These are phyloP conservation scores for Oreochromis tanganicae DNA, from an alignment of 2,113 vertebrate genomes.

Conservation along the genomic window DNA sequence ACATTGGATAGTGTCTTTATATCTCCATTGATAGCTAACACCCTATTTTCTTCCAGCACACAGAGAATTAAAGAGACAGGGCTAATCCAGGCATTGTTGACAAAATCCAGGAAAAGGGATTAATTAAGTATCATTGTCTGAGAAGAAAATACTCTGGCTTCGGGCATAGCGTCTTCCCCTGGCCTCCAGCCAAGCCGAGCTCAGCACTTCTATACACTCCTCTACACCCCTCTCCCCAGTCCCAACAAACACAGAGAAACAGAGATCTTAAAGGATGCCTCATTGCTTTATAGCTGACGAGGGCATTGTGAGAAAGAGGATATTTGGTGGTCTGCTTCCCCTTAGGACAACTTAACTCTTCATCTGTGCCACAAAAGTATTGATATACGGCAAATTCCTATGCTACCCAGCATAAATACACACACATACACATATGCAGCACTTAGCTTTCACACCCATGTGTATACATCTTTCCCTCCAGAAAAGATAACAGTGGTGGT, in stretches of 20 bases:
- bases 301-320: neutral
- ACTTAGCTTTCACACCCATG: neutral
- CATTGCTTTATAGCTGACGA: constrained; percentile 7
- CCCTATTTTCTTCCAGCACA: constrained; percentile 7
- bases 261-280: constrained; percentile 11
- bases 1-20: constrained; percentile 30
- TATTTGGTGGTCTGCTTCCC: constrained; percentile 16
- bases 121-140: constrained; percentile 74
- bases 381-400: constrained; percentile 6
- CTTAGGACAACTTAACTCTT: constrained; percentile 24
- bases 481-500: neutral
- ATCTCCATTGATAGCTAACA: constrained; percentile 35
- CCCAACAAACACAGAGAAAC: constrained; percentile 5
- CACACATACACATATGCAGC: neutral
- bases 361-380: constrained; percentile 2
- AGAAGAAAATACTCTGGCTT: constrained; percentile 62
- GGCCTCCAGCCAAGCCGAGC: constrained; percentile 68
- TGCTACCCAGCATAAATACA: neutral
- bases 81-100: constrained; percentile 71
- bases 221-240: neutral
- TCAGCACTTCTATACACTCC: constrained; percentile 64
- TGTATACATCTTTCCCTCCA: neutral
- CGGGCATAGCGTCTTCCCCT: constrained; percentile 48
- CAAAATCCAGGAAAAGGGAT: constrained; percentile 65
- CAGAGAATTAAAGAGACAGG: constrained; percentile 50